A percentile compares a stretch with the other conserved stretches of the same genome.
phyloP scores from a whole-genome alignment of 2,888 invertebrate species.

The Galerucella calmariensis region DNA sequence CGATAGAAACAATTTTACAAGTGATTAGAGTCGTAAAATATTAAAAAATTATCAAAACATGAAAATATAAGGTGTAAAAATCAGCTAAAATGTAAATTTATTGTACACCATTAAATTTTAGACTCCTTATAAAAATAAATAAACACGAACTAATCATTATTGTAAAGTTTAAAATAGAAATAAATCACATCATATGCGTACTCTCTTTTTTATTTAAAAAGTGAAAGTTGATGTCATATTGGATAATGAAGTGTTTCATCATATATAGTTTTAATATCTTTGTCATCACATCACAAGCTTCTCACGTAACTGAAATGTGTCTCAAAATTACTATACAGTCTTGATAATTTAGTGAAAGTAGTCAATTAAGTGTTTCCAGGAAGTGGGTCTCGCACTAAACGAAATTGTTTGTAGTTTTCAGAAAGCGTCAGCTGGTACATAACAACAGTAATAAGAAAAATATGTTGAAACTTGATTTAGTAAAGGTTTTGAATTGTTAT shows the following conservation, averaged over 20 bases:
- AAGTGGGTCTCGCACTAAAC: conserved; percentile 37
- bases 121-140: too few species aligned
- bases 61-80: too few species aligned
- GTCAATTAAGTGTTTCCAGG: conserved; percentile 29
- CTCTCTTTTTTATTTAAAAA: conserved; percentile 23
- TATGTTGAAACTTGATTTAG: background rate
- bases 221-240: conserved; percentile 35
- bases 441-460: background rate
- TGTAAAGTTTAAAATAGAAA: background rate
- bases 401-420: conserved; percentile 14
- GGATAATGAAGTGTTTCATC: conserved; percentile 34
- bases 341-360: conserved; percentile 38
- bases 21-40: too few species aligned
- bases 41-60: too few species aligned
- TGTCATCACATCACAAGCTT: conserved; percentile 29
- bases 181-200: background rate
- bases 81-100: too few species aligned
- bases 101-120: too few species aligned
- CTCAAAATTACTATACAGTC: conserved; percentile 34
- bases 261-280: conserved; percentile 21
- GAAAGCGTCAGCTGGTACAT: conserved; percentile 21
- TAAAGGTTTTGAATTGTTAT: too few species aligned
- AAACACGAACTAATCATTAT: too few species aligned
- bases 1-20: too few species aligned
- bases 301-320: conserved; percentile 39